These are phyloP conservation scores for Catharus ustulatus DNA, from an alignment of 2,797 vertebrate species.

Conservation along the genomic window DNA sequence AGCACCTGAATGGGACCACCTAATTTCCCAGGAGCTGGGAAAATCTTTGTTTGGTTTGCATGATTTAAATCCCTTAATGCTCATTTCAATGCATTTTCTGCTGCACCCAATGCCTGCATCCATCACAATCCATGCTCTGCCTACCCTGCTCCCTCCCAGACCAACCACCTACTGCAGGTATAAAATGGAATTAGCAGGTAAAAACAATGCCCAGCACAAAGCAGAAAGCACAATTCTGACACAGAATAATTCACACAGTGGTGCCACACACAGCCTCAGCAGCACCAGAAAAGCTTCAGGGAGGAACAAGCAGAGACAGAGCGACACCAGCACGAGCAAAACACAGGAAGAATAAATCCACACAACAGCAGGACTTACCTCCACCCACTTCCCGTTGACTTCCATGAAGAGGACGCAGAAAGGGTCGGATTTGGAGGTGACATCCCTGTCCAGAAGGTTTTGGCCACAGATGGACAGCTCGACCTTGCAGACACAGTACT, in stretches of 20 bases:
- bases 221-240: not conserved
- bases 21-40: not conserved
- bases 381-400: constrained; percentile 89
- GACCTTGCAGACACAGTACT: constrained; percentile 91
- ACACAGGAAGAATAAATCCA: not conserved
- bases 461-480: constrained; percentile 90
- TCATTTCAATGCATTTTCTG: not conserved
- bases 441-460: constrained; percentile 93
- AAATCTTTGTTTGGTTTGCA: not conserved
- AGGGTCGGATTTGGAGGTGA: constrained; percentile 97
- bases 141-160: not conserved
- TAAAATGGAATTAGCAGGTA: not conserved
- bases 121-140: not conserved
- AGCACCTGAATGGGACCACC: not conserved
- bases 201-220: not conserved
- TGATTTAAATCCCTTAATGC: not conserved
- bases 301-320: not conserved
- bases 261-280: not conserved
- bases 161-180: not conserved
- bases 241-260: not conserved
- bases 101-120: not conserved
- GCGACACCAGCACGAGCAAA: not conserved
- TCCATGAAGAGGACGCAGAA: constrained; percentile 97
- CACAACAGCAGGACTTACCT: constrained; percentile 79
- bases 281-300: not conserved